Percentiles rank a stretch among this genome's conserved stretches.
phyloP scores from a whole-genome alignment of 2,797 vertebrate genomes.

The Platyrinchus mystaceus region DNA sequence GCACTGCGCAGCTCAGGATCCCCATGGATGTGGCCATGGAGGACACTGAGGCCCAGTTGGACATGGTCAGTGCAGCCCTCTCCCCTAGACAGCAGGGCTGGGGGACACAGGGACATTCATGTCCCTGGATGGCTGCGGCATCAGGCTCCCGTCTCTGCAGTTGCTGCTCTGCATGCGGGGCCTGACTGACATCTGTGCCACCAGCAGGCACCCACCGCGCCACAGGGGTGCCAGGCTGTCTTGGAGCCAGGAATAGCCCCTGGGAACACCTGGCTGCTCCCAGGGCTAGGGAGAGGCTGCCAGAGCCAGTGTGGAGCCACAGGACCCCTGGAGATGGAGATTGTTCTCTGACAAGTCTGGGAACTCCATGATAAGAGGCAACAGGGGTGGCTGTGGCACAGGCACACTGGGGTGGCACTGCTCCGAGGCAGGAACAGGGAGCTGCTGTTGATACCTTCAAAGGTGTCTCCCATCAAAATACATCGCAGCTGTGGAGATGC shows the following conservation, averaged over 20 bases:
- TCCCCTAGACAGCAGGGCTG: too few species aligned
- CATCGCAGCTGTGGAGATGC: rapidly evolving
- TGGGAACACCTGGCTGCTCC: neutral
- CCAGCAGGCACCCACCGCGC: rapidly evolving
- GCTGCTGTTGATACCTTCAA: too few species aligned
- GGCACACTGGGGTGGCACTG: neutral
- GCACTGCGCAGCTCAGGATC: constrained; percentile 26
- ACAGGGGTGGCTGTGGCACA: rapidly evolving
- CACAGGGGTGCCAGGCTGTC: neutral
- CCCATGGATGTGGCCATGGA: constrained; percentile 50
- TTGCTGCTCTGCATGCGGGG: constrained; percentile 78
- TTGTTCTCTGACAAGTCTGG: neutral
- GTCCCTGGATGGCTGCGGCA: neutral
- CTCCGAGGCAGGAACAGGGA: neutral
- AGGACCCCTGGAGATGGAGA: neutral
- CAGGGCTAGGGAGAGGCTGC: neutral
- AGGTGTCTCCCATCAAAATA: neutral
- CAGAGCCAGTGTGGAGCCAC: rapidly evolving
- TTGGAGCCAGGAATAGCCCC: neutral
- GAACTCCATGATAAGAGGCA: rapidly evolving
- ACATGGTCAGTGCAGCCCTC: constrained; percentile 71
- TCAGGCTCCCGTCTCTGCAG: constrained; percentile 39
- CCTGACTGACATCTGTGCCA: constrained; percentile 54
- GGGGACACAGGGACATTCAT: rapidly evolving
- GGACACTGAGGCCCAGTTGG: constrained; percentile 82